Evolutionary conservation across 2,797 vertebrate genomes (phyloP), one percentile per base, ranked within the genome.

Genomic region (Propithecus perrieri): DNA sequence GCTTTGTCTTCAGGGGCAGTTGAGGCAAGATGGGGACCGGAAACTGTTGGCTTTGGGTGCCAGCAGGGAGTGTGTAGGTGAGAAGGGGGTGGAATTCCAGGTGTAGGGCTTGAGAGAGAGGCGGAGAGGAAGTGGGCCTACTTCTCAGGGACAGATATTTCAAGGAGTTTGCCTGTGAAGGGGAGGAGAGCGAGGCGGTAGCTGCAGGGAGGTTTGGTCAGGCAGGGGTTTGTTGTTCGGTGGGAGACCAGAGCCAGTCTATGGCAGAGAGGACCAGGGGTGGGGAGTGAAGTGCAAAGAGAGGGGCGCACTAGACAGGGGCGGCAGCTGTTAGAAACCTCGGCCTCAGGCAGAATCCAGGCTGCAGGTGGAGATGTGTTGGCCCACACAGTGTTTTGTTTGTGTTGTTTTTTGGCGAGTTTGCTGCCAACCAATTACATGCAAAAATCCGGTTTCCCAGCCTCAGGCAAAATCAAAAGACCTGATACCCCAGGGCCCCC

Each of bases 381-480:
- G 76, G 86, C 92, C 75, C 97, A 97, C 88, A 57, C 71, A 30
- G 12, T 46, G 71, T 91, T 78, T 85, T 85, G 67, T 72, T 89
- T 65, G 69, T 92, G 83, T 94, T 50, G 79, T 83, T 85, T 89
- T 83, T 88, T 57, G 93, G 86, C 57, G 43, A 76, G 88, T 85
- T 84, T 85, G 57, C 26, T 79, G 43, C 57, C 88, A 92, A 53
- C 38, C n/a, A 48, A 59, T 38, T 74, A 24, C 53, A 43, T 38
- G 20, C n/a, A 79, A 78, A 94, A 88, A 74, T 61, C 85, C 50
- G 12, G 41, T 79, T 89, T 86, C 35, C 85, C 41, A 72, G 67
- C 71, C 74, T 84, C 85, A 35, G 69, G 92, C 91, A 94, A 94
- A 94, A 89, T n/a, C 33, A 2, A 72, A 89, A 89, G 55, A 50